Evolutionary conservation across 2,797 vertebrate genomes (phyloP), one percentile per base, ranked within the genome.

Genomic region (Darevskia nairensis): DNA sequence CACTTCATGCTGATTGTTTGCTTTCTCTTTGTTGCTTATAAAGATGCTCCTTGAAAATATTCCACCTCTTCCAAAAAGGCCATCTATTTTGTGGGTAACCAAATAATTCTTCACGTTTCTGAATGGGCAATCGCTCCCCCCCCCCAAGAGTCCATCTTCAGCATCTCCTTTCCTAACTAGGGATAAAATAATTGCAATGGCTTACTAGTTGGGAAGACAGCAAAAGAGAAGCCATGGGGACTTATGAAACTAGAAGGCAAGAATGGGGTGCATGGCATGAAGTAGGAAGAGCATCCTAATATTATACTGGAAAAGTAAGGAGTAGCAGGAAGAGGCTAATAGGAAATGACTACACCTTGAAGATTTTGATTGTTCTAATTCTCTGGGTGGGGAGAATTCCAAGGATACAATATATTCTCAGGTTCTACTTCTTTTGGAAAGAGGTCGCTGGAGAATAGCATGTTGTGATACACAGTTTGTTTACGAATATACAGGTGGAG

Each of bases 1-100:
- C 21, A 6, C 13, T 8, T 39, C 6, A 79, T 55, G 46, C 23
- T 90, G 77, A 81, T 64, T 61, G 4, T 80, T 89, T 25, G 80
- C 85, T 94, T 91, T 88, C 8, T 86, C 61, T 29, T 1, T 86
- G 25, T n/a, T 89, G 88, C 80, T 61, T 94, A 80, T 81, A 79
- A 50, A 81, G 85, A 44, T 23, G 3, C 19, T 44, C 32, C 29
- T 61, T 76, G n/a, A 84, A 79, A 86, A 25, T 75, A 29, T 11
- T 9, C 84, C 50, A 89, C 19, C 17, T 59, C 82, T 88, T 86
- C 66, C n/a, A 19, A 69, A 32, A 61, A 69, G 7, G 72, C 80
- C 41, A 81, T 81, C 82, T 85, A 55, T 39, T 32, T 71, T 10
- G 68, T 74, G 46, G 90, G 29, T 71, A 85, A 50, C 19, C 75